These are phyloP conservation scores for Lasioglossum vierecki DNA, from an alignment of 2,888 invertebrate genomes.

Conservation along the genomic window DNA sequence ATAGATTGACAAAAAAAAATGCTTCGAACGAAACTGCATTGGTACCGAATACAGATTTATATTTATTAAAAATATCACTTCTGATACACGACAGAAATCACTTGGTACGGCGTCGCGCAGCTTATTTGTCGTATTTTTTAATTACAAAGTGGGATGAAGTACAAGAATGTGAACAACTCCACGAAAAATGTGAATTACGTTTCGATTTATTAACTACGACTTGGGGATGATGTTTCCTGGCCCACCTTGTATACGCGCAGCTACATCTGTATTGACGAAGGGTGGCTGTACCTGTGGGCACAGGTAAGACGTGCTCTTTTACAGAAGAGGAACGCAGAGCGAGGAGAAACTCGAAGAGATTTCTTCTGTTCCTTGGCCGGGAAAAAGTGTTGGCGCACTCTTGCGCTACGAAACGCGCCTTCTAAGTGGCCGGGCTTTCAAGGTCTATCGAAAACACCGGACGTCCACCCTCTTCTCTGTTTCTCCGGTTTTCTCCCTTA, in stretches of 20 bases:
- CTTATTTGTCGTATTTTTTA: not conserved
- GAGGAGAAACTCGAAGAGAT: slow-evolving; percentile 11
- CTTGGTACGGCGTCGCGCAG: not conserved
- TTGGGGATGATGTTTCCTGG: not conserved
- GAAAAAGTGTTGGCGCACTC: slow-evolving; percentile 60
- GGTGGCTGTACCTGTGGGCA: slow-evolving; percentile 22
- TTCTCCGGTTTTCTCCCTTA: slow-evolving; percentile 44
- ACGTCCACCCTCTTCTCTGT: slow-evolving; percentile 51
- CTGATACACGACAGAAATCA: not conserved
- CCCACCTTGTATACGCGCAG: slow-evolving; percentile 9
- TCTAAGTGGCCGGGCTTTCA: slow-evolving; percentile 75
- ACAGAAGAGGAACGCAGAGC: slow-evolving; percentile 7
- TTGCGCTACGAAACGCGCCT: slow-evolving; percentile 67
- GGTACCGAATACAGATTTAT: not conserved
- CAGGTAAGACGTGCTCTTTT: slow-evolving; percentile 41
- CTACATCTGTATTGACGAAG: slow-evolving; percentile 28
- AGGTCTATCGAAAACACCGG: slow-evolving; percentile 70
- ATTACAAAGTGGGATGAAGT: too few species aligned
- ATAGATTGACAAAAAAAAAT: not conserved
- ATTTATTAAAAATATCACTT: not conserved
- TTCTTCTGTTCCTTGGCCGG: slow-evolving; percentile 25
- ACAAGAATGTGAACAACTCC: too few species aligned
- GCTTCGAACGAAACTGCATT: not conserved
- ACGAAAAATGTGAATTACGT: too few species aligned
- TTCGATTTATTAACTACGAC: too few species aligned